These are phyloP conservation scores for Tympanuchus pallidicinctus DNA, from an alignment of 2,113 vertebrate species.

Conservation along the genomic window DNA sequence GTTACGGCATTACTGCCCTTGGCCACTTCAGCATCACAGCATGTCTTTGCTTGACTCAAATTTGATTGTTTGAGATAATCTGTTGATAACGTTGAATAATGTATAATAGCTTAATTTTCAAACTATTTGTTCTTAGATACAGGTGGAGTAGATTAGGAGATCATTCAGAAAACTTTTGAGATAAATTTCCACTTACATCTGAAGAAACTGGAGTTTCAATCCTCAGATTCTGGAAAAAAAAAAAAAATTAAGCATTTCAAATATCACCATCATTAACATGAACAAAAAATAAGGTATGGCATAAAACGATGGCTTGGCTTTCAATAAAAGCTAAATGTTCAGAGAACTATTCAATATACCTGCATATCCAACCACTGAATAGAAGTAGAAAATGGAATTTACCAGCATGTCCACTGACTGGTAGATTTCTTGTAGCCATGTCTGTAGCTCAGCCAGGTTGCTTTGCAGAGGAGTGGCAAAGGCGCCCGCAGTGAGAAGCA, in stretches of 20 bases:
- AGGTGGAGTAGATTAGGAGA: background rate
- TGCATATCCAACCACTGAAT: background rate
- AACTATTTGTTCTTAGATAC: background rate
- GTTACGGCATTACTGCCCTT: background rate
- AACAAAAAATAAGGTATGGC: background rate
- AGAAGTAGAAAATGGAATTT: background rate
- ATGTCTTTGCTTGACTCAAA: background rate
- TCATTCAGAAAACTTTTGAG: background rate
- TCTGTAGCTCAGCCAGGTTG: conserved; percentile 58
- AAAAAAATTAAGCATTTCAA: background rate
- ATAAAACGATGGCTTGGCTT: background rate
- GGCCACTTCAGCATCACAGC: background rate
- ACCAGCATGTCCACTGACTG: conserved; percentile 33
- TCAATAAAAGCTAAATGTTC: background rate
- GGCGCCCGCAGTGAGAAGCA: conserved; percentile 31
- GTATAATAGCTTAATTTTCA: background rate
- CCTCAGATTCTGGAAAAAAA: conserved; percentile 67
- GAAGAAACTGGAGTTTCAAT: conserved; percentile 70
- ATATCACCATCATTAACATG: background rate
- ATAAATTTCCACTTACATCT: conserved; percentile 69
- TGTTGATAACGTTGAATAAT: background rate
- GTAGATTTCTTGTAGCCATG: background rate
- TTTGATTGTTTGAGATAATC: background rate
- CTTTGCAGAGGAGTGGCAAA: background rate
- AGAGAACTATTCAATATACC: background rate